These are phyloP conservation scores for Ceratothoa steindachneri DNA, from an alignment of 2,888 invertebrate genomes.

Conservation along the genomic window DNA sequence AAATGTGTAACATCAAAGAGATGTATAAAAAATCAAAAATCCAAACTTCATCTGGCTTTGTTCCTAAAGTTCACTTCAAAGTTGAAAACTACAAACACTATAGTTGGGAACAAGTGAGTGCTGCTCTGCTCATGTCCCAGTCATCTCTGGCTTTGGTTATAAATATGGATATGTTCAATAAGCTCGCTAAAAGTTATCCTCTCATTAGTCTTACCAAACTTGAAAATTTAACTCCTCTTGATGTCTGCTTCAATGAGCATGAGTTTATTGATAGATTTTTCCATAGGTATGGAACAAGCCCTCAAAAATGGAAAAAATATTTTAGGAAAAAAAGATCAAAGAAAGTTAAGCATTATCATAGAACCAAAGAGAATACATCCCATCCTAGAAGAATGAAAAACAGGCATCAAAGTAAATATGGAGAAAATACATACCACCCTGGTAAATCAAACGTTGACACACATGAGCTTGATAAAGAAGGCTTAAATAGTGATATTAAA, in stretches of 20 bases:
- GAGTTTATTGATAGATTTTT: slow-evolving; percentile 28
- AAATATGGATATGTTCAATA: slow-evolving; percentile 42
- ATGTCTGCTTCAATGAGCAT: slow-evolving; percentile 27
- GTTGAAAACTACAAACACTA: slow-evolving; percentile 27
- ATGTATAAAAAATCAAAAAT: neutral
- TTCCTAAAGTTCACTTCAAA: slow-evolving; percentile 25
- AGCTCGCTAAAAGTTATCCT: slow-evolving; percentile 24
- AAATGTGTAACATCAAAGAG: neutral
- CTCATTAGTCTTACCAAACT: slow-evolving; percentile 16
- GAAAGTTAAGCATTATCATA: neutral
- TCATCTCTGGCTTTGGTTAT: slow-evolving; percentile 34
- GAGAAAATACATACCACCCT: no score
- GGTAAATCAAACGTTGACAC: no score
- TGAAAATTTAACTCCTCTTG: slow-evolving; percentile 20
- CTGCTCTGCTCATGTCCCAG: slow-evolving; percentile 40
- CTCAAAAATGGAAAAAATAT: slow-evolving; percentile 24
- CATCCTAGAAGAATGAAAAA: no score
- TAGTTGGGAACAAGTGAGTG: slow-evolving; percentile 37
- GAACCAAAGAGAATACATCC: no score
- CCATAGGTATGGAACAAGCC: slow-evolving; percentile 25
- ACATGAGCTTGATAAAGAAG: no score
- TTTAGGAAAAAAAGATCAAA: slow-evolving; percentile 9
- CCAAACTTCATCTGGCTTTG: neutral
- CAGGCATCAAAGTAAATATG: no score
- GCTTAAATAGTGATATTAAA: neutral